These are phyloP conservation scores for Tursiops truncatus DNA, from an alignment of 2,113 vertebrate species.

Conservation along the genomic window DNA sequence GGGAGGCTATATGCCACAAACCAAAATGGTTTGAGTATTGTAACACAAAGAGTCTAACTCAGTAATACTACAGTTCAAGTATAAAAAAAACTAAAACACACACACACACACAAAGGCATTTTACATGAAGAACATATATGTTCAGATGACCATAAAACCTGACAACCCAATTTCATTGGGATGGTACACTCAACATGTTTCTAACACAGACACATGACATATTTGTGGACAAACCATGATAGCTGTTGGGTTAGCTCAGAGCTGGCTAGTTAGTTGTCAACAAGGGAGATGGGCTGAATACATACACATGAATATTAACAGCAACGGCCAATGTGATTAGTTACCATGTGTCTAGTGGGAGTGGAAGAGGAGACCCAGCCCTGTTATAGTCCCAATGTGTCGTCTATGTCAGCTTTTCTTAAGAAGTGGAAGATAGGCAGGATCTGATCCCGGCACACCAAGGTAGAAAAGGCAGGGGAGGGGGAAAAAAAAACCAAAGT, in stretches of 20 bases:
- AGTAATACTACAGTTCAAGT: not conserved
- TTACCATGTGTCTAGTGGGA: slow-evolving; percentile 87
- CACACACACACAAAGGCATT: not conserved
- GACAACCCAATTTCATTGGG: not conserved
- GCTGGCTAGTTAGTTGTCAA: slow-evolving; percentile 75
- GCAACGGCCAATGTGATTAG: slow-evolving; percentile 81
- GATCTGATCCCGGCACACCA: slow-evolving; percentile 80
- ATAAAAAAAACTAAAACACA: not conserved
- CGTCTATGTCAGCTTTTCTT: slow-evolving; percentile 85
- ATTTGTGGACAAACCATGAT: slow-evolving; percentile 69
- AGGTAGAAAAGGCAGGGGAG: slow-evolving; percentile 74
- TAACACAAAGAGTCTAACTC: not conserved
- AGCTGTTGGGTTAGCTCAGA: slow-evolving; percentile 68
- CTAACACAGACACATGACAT: not conserved
- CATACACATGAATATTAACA: slow-evolving; percentile 44
- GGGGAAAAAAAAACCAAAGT: slow-evolving; percentile 68
- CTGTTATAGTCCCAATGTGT: slow-evolving; percentile 82
- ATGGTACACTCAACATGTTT: not conserved
- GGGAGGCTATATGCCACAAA: not conserved
- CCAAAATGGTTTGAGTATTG: not conserved
- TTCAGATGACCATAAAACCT: not conserved
- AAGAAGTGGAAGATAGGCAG: slow-evolving; percentile 84
- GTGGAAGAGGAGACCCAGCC: slow-evolving; percentile 84
- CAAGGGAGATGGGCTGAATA: slow-evolving; percentile 64
- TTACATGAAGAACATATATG: not conserved